These are phyloP conservation scores for Catharus minimus DNA, from an alignment of 2,113 vertebrate species.

Conservation along the genomic window DNA sequence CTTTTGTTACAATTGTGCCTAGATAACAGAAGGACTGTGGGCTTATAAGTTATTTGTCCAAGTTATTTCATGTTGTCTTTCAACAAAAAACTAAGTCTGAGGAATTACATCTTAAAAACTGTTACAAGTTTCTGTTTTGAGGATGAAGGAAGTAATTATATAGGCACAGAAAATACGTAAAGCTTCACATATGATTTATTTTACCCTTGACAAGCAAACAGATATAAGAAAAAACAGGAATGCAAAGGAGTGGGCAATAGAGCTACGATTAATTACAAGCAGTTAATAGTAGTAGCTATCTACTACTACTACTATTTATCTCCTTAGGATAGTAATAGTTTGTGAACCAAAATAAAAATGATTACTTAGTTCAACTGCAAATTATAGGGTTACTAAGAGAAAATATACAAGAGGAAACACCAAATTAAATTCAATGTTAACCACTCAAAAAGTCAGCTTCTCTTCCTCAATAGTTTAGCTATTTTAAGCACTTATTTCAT, in stretches of 20 bases:
- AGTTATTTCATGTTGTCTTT: not conserved
- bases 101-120: not conserved
- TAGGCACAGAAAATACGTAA: not conserved
- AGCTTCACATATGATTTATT: not conserved
- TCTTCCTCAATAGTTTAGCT: not conserved
- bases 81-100: not conserved
- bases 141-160: not conserved
- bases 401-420: not conserved
- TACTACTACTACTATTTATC: not conserved
- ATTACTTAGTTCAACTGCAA: not conserved
- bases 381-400: not conserved
- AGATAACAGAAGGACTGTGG: not conserved
- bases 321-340: not conserved
- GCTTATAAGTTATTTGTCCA: not conserved
- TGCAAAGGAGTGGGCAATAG: not conserved
- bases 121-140: not conserved
- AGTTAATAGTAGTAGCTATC: not conserved
- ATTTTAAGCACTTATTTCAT: not conserved
- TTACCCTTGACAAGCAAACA: not conserved
- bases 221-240: not conserved
- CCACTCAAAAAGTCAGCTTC: not conserved
- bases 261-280: not conserved
- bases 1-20: not conserved
- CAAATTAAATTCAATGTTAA: not conserved
- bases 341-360: not conserved